phyloP scores from a whole-genome alignment of 1,140 invertebrate genomes.

The Trissolcus basalis region DNA sequence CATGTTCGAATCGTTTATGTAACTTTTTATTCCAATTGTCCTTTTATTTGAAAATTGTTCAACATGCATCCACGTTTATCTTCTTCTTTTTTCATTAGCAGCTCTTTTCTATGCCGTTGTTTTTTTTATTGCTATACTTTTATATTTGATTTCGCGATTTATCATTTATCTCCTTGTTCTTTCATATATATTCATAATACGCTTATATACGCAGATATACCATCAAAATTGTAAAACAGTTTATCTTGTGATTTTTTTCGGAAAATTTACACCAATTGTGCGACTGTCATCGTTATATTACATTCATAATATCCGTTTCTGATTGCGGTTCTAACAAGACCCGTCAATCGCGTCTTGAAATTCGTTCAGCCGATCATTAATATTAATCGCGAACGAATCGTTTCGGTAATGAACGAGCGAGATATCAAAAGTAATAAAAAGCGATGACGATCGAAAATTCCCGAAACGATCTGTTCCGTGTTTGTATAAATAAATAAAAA shows the following conservation, averaged over 20 bases:
- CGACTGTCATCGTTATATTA: background rate
- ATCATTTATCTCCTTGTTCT: slow-evolving; percentile 4
- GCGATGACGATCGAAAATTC: slow-evolving; percentile 32
- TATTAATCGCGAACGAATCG: slow-evolving; percentile 16
- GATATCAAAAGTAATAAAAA: slow-evolving; percentile 58
- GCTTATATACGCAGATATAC: slow-evolving; percentile 57
- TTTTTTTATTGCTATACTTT: slow-evolving; percentile 61
- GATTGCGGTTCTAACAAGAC: no score
- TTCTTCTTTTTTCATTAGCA: slow-evolving; percentile 33
- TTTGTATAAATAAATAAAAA: background rate
- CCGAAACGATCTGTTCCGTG: slow-evolving; percentile 18
- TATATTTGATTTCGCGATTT: slow-evolving; percentile 61
- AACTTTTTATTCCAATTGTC: no score
- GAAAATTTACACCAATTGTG: slow-evolving; percentile 25
- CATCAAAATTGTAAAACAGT: slow-evolving; percentile 55
- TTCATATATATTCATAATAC: slow-evolving; percentile 31
- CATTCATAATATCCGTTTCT: no score
- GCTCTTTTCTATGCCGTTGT: slow-evolving; percentile 38
- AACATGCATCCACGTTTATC: slow-evolving; percentile 33
- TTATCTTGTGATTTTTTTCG: slow-evolving; percentile 10
- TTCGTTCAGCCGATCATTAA: background rate
- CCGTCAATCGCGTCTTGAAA: no score
- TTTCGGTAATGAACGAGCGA: slow-evolving; percentile 31
- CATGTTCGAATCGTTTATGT: no score
- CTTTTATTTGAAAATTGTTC: background rate